phyloP scores from a whole-genome alignment of 2,797 vertebrate genomes.

The Notoglanidium macrostoma region DNA sequence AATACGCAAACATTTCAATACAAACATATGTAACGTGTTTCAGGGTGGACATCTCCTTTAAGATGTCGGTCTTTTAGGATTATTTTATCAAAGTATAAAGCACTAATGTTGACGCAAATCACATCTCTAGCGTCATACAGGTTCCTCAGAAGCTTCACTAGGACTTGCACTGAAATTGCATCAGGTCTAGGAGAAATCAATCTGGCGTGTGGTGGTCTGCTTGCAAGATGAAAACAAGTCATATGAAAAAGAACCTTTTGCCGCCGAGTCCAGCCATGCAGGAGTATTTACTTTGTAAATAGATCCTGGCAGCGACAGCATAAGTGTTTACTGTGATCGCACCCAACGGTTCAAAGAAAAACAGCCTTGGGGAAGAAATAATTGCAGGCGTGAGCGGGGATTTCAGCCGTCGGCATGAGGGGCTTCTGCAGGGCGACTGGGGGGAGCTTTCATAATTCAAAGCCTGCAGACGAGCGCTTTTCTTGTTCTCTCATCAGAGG shows the following conservation, averaged over 20 bases:
- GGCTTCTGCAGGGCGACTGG: not conserved
- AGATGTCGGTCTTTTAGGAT: not conserved
- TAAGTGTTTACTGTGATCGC: conserved; percentile 29
- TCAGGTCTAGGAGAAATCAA: not conserved
- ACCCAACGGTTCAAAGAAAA: conserved; percentile 26
- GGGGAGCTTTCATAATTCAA: conserved; percentile 11
- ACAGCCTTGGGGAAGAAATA: conserved; percentile 49
- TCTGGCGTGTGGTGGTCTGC: not conserved
- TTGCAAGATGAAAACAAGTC: conserved; percentile 6
- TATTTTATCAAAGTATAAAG: not conserved
- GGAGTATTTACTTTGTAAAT: conserved; percentile 38
- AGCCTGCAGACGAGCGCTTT: not conserved
- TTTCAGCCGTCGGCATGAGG: not conserved
- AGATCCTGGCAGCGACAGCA: conserved; percentile 17
- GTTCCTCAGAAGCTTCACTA: not conserved
- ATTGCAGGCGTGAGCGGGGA: conserved; percentile 33
- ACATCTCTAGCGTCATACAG: no score
- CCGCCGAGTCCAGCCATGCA: not conserved
- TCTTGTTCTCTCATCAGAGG: not conserved
- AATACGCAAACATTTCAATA: not conserved
- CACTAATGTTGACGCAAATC: not conserved
- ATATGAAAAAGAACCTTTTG: not conserved
- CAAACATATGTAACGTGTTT: not conserved
- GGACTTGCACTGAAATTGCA: not conserved
- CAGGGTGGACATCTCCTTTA: not conserved